A percentile compares a stretch with the other conserved stretches of the same genome.
Evolutionary conservation across 2,888 invertebrate species (phyloP).

Genomic region (Nebria brevicollis): DNA sequence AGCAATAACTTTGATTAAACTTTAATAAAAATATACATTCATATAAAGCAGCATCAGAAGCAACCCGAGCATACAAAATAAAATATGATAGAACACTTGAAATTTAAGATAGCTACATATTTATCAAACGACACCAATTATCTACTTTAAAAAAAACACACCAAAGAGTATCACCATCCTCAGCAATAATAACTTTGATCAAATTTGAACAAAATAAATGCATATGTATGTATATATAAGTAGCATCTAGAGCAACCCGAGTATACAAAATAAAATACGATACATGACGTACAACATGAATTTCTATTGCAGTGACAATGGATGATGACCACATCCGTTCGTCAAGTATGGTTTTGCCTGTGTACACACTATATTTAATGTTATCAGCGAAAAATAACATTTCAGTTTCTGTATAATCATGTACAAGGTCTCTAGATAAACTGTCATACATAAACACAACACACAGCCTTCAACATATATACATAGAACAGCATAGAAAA

Average conservation of each 20-base stretch:
- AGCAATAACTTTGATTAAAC: too few relatives aligned
- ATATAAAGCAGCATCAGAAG: too few relatives aligned
- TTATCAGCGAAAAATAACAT: conserved; percentile 46
- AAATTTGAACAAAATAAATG: too few relatives aligned
- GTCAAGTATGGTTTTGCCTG: background rate
- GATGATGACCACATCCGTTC: background rate
- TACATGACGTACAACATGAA: too few relatives aligned
- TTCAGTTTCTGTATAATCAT: conserved; percentile 45
- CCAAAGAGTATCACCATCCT: background rate
- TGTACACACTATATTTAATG: conserved; percentile 16
- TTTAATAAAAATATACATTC: too few relatives aligned
- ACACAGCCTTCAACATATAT: conserved; percentile 33
- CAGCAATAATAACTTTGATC: too few relatives aligned
- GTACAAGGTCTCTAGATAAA: conserved; percentile 46
- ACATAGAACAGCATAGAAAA: conserved; percentile 12
- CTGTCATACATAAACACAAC: conserved; percentile 3
- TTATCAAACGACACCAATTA: background rate
- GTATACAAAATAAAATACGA: too few relatives aligned
- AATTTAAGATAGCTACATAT: background rate
- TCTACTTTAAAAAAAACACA: background rate
- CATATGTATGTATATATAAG: too few relatives aligned
- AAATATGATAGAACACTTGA: background rate
- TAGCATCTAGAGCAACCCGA: too few relatives aligned
- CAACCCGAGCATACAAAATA: too few relatives aligned
- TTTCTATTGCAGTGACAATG: background rate